Conservation (phyloP, 92 coral and sea anemone species). For the Phenganax stokvisi region DNA sequence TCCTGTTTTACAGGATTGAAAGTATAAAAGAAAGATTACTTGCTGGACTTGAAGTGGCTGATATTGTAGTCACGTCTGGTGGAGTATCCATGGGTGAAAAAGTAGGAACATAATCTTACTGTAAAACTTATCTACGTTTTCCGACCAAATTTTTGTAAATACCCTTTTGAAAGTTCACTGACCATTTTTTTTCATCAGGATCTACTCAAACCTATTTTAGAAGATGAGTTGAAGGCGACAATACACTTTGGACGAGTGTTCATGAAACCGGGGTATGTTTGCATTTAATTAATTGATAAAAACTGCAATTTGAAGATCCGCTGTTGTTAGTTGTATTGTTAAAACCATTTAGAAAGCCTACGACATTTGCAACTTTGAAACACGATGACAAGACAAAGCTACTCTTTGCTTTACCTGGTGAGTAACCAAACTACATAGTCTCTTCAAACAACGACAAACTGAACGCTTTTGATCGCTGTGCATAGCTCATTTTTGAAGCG, state of each 20-base stretch:
- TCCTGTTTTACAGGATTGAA: constrained; percentile 37
- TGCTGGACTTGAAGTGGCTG: constrained; percentile 71
- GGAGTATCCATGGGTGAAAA: constrained; percentile 99
- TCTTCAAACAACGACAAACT: neutral
- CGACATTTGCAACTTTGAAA: constrained; percentile 78
- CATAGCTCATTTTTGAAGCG: no score
- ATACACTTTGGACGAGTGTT: constrained; percentile 93
- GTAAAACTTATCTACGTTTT: neutral
- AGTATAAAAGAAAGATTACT: constrained; percentile 50
- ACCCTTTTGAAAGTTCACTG: neutral
- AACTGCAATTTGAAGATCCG: neutral
- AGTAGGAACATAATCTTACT: constrained; percentile 25
- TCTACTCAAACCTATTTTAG: constrained; percentile 76
- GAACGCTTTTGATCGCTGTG: no score
- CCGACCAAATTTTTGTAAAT: neutral
- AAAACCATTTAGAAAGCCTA: constrained; percentile 57
- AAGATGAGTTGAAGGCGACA: constrained; percentile 75
- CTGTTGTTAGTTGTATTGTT: neutral
- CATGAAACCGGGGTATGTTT: constrained; percentile 87
- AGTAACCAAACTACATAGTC: neutral
- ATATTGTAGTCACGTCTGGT: constrained; percentile 85
- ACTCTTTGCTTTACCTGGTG: constrained; percentile 89
- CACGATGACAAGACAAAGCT: constrained; percentile 51
- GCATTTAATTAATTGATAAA: neutral
- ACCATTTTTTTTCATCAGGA: constrained; percentile 45